A percentile compares a stretch with the other conserved stretches of the same genome.
Evolutionary conservation across 2,113 vertebrate species (phyloP).

Genomic region (Hydrochoerus hydrochaeris): DNA sequence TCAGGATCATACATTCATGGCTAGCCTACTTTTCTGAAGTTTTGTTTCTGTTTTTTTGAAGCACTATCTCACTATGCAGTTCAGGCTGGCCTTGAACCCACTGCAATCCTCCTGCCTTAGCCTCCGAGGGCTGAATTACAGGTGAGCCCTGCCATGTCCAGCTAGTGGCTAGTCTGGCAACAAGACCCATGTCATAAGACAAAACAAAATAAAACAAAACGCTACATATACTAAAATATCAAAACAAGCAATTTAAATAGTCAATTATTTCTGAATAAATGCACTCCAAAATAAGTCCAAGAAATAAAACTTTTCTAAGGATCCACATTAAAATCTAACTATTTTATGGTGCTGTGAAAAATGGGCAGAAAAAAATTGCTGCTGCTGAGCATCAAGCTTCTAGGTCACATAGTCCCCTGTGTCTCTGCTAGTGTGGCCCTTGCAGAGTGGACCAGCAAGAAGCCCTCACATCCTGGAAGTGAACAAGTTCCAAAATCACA

Average conservation of each 20-base stretch:
- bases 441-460: background rate
- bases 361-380: background rate
- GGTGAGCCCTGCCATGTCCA: background rate
- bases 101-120: background rate
- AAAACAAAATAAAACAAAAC: background rate
- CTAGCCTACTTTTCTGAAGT: background rate
- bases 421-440: background rate
- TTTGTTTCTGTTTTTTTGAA: background rate
- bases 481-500: background rate
- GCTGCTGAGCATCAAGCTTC: background rate
- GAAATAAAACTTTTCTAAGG: background rate
- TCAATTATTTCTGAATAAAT: background rate
- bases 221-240: background rate
- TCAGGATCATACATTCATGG: background rate
- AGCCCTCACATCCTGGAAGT: background rate
- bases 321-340: background rate
- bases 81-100: background rate
- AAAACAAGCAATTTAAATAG: background rate
- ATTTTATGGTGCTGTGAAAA: background rate
- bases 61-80: background rate
- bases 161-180: background rate
- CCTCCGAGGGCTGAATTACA: background rate
- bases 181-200: background rate
- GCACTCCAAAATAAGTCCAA: constrained; percentile 7
- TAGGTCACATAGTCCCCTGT: background rate